Base-by-base conservation (phyloP, 2,797 vertebrate genomes). In the Chaenodraco wilsoni region DNA sequence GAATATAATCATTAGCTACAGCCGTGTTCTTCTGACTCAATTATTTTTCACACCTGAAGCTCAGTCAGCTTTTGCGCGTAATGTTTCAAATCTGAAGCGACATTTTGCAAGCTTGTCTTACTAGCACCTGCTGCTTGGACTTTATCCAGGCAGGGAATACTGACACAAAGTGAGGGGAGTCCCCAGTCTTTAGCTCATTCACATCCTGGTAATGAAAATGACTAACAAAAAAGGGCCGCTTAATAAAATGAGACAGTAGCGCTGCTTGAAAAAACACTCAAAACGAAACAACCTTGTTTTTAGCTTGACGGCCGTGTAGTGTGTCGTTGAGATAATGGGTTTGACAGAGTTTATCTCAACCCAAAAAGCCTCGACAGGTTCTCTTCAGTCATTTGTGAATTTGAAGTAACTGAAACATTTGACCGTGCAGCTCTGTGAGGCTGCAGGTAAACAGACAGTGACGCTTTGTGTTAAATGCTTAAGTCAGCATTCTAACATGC, bases 131-230 rank as follows among this genome's bases (percentile, higher is more conserved):
- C 81, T 81, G 83, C 55, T 70, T 33, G 62, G 79, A 84, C 81
- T 87, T 88, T 88, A 91, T 83, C 76, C 76, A 79, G 74, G 81
- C 72, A 61, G 82, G 83, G 80, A 84, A 87, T 71, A 73, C 7
- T 7, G 65, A 76, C 69, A 58, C 56, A 71, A 79, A 83, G 58
- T 16, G 74, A 79, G 79, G 51, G 72, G 72, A 74, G 54, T 63
- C 69, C 60, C 21, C 17, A 40, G 65, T 85, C 78, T 83, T 88
- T 79, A 78, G 79, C 77, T 72, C 76, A 69, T 76, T 83, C 72
- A 82, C 72, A 78, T 68, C 66, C 64, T 43, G 2, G 14, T 79
- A 73, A 79, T 78, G 57, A 84, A 82, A 76, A 63, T 15, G 44
- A 74, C 60, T 27, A 76, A 78, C 68, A 78, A 49, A 13, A 37